Conservation (phyloP, 2,888 invertebrate genomes). For the Amaurobius ferox region DNA sequence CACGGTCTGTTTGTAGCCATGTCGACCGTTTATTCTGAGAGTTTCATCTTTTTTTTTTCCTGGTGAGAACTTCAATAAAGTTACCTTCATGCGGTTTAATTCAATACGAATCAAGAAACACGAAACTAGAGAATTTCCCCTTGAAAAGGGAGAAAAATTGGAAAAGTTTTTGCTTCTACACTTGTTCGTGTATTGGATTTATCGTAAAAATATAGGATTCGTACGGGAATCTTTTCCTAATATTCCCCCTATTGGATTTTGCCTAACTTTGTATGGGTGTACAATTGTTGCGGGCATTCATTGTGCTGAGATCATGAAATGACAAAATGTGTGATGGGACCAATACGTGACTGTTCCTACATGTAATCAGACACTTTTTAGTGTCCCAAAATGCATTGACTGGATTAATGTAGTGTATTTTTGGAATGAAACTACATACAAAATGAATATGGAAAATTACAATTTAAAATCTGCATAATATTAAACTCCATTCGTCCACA, state of each 20-base stretch:
- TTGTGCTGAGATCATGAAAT: too few relatives aligned
- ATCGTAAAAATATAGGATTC: not conserved
- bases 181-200: not conserved
- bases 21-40: constrained; percentile 45
- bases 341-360: too few relatives aligned
- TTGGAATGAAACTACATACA: too few relatives aligned
- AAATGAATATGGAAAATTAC: too few relatives aligned
- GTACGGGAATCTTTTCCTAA: constrained; percentile 27
- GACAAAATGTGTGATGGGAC: too few relatives aligned
- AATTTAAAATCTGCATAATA: too few relatives aligned
- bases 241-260: constrained; percentile 23
- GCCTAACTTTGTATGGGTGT: too few relatives aligned
- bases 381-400: too few relatives aligned
- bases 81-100: constrained; percentile 62
- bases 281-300: too few relatives aligned
- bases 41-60: not conserved
- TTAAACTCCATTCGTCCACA: too few relatives aligned
- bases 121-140: not conserved
- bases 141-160: not conserved
- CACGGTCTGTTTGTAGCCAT: constrained; percentile 51
- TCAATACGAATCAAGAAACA: constrained; percentile 35
- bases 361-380: too few relatives aligned
- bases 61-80: constrained; percentile 54
- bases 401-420: too few relatives aligned
- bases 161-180: not conserved